Conservation (phyloP, 2,797 vertebrate genomes). For the Setipinna tenuifilis region DNA sequence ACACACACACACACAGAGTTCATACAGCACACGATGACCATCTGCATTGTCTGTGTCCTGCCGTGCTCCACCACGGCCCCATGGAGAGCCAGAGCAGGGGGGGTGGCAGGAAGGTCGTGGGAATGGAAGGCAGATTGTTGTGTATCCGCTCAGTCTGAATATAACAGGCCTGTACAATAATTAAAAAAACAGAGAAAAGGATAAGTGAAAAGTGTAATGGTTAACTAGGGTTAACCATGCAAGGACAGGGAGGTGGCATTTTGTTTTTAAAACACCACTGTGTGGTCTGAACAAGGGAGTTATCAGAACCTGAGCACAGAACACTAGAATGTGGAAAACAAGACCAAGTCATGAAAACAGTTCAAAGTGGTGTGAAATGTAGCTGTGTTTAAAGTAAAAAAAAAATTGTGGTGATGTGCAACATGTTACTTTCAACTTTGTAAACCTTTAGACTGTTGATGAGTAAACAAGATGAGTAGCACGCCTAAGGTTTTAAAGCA, state of each 20-base stretch:
- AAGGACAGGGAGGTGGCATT: not conserved
- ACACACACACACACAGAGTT: not conserved
- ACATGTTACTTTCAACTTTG: not conserved
- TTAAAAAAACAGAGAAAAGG: not conserved
- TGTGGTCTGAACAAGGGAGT: not conserved
- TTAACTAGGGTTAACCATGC: not conserved
- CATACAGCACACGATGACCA: not conserved
- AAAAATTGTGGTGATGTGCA: not conserved
- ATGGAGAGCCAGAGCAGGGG: not conserved
- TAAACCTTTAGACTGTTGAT: not conserved
- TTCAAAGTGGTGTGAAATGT: not conserved
- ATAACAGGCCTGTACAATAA: not conserved
- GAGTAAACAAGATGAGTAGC: not conserved
- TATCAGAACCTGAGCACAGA: not conserved
- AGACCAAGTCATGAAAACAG: not conserved
- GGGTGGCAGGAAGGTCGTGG: constrained; percentile 11
- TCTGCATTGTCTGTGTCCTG: not conserved
- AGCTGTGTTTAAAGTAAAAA: not conserved
- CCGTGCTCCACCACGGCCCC: not conserved
- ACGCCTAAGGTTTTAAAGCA: not conserved
- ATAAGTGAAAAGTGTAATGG: not conserved
- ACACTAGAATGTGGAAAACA: not conserved
- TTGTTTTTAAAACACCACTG: not conserved
- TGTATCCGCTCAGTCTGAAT: not conserved
- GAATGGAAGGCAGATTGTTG: constrained; percentile 2